phyloP scores from a whole-genome alignment of 2,888 invertebrate species.

The Lypha dubia region DNA sequence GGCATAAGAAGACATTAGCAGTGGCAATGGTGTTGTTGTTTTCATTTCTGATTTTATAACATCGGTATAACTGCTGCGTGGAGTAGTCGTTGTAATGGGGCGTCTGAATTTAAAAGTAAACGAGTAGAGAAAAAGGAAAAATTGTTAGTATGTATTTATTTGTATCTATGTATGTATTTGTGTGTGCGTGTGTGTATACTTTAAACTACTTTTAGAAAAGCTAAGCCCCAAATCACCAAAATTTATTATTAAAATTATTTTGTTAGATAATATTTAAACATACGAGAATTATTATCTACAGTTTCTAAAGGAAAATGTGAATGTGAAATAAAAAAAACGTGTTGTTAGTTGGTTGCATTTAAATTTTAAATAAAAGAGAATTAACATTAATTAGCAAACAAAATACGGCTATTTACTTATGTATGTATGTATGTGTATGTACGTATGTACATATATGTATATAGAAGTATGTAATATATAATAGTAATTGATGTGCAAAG shows the following conservation, averaged over 20 bases:
- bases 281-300: not conserved
- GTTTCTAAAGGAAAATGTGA: not conserved
- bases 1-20: constrained; percentile 79
- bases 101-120: constrained; percentile 76
- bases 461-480: too few relatives aligned
- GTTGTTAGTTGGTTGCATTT: constrained; percentile 41
- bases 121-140: constrained; percentile 43
- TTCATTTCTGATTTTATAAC: constrained; percentile 61
- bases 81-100: constrained; percentile 82
- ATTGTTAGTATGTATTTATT: constrained; percentile 38
- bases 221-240: constrained; percentile 82
- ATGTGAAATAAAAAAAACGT: constrained; percentile 10
- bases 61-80: constrained; percentile 73
- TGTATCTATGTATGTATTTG: not conserved
- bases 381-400: not conserved
- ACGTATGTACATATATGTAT: not conserved
- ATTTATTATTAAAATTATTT: constrained; percentile 45
- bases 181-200: not conserved
- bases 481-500: not conserved
- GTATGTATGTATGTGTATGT: not conserved
- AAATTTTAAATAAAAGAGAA: not conserved
- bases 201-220: constrained; percentile 74
- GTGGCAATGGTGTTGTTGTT: constrained; percentile 79
- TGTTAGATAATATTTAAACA: too few relatives aligned
- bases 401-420: not conserved